Evolutionary conservation across 2,113 vertebrate genomes (phyloP), one percentile per base, ranked within the genome.

Genomic region (Dasypus novemcinctus): DNA sequence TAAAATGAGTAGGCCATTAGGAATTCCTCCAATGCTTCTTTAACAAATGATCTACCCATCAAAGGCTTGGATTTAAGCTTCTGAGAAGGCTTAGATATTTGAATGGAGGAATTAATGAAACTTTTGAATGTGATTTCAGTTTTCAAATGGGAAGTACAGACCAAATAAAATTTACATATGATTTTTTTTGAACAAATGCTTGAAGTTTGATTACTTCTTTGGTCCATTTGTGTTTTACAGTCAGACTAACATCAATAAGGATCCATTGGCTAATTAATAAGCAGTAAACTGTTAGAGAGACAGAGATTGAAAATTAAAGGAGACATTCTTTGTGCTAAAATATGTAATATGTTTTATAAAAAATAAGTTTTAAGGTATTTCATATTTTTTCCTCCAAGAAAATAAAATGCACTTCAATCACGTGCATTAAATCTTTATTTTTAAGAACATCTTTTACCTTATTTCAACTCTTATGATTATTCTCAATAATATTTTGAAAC

Each of bases 401-500:
- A 7, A 41, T 23, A n/a, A 63, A 78, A 87, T 49, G 49, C 20
- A 46, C 4, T 86, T 41, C 11, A 74, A 9, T 90, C 71, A 46
- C 87, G 33, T 10, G 88, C 46, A 94, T 76, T 21, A 89, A 29
- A n/a, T 80, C 4, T 83, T 74, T 89, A 78, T 61, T 94, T 84
- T 97, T 90, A 64, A 96, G 11, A 93, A 71, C 57, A 43, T 12
- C 25, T 93, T 66, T 92, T 87, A 90, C 83, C 69, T 90, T 91
- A 89, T 90, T 90, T 95, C 84, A 93, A 72, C 38, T 87, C 64
- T 79, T 92, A 12, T 36, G 61, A 57, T 59, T 12, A 63, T 63
- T 95, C 80, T 95, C 52, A 91, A 88, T 59, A 93, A 86, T 96
- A 93, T 93, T 97, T 96, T 92, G 79, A 93, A 91, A 87, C 38